Evolutionary conservation across 2,888 invertebrate genomes (phyloP), one percentile per base, ranked within the genome.

Genomic region (Chironomus tentans): DNA sequence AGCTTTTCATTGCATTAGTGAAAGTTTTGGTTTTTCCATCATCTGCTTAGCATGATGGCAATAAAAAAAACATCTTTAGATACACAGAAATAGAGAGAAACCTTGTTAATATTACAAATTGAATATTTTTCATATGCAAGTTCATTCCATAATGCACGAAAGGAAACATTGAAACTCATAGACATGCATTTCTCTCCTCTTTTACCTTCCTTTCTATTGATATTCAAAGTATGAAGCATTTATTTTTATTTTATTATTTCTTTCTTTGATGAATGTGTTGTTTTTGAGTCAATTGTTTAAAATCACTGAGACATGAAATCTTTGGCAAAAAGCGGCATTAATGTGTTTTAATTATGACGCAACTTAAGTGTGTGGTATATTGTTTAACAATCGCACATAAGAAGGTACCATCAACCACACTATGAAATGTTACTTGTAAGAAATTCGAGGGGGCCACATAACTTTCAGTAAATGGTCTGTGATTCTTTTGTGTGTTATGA

Each of bases 301-400:
- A 68, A 56, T 68, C 76, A 68, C 76, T 76, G 76, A 76, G 68
- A 76, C 69, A 76, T 76, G 76, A 76, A 76, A 76, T 68, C 74
- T 74, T 74, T 68, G 21, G 74, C 28, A 48, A 71, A 71, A 73
- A 61, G 72, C 61, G 61, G 72, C 74, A 68, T 74, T 68, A 74
- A 74, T 68, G 62, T 74, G 74, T 62, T 74, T 74, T 76, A 76
- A 76, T 76, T 76, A 76, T 76, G 76, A 76, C 76, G 76, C 69
- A 76, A 76, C 65, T 69, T 76, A 28, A 68, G 46, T 69, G 73
- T 62, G 76, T 74, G 74, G 47, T 48, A 28, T 70, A 70, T 68
- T 65, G 74, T 74, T 24, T 28, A 74, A 74, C 74, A 74, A 74
- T 74, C 72, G 21, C 38, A 38, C 62, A 72, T 61, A 72, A 72